These are phyloP conservation scores for Cantharis nigra DNA, from an alignment of 2,888 invertebrate genomes.

Conservation along the genomic window DNA sequence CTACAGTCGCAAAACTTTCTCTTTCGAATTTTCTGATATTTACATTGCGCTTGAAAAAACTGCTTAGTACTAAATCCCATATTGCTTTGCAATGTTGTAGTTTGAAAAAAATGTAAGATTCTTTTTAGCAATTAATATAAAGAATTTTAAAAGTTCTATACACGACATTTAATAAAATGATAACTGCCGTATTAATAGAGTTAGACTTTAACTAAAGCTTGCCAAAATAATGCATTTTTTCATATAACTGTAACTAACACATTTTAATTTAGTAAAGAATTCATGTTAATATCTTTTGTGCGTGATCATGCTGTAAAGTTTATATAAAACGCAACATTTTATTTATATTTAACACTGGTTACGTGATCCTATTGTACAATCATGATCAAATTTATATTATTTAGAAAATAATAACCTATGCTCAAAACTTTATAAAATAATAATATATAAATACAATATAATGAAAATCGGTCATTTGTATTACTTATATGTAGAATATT, in stretches of 20 bases:
- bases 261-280: conserved; percentile 4
- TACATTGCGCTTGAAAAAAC: neutral
- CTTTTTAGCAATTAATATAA: neutral
- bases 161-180: neutral
- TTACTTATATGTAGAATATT: neutral
- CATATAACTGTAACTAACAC: conserved; percentile 2
- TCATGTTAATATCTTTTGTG: conserved; percentile 17
- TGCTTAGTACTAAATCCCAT: neutral
- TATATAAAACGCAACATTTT: conserved; percentile 9
- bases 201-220: neutral
- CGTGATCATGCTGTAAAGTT: conserved; percentile 3
- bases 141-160: neutral
- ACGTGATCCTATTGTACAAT: conserved; percentile 10
- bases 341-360: conserved; percentile 12
- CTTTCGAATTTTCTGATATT: neutral
- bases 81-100: neutral
- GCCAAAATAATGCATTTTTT: neutral
- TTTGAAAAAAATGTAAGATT: neutral
- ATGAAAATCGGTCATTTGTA: neutral
- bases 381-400: conserved; percentile 6
- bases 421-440: neutral
- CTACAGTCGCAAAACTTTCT: neutral
- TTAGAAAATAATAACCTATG: conserved; percentile 1
- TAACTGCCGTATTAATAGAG: neutral
- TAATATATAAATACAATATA: neutral